Evolutionary conservation across 2,797 vertebrate genomes (phyloP).

Genomic region (Phataginus tricuspis): DNA sequence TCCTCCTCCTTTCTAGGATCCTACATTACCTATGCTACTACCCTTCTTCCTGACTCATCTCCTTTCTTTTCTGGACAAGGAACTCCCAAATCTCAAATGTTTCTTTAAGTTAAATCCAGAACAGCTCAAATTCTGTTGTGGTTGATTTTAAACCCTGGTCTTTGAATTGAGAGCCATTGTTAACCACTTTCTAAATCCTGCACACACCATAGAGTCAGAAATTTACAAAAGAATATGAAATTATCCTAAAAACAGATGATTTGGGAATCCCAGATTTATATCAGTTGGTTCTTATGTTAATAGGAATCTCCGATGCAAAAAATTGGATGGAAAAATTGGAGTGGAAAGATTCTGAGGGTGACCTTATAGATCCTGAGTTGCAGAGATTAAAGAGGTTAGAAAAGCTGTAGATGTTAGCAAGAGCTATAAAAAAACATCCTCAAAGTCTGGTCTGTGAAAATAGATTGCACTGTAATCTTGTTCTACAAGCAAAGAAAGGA

Average conservation of each 20-base stretch:
- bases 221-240: constrained; percentile 5
- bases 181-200: background rate
- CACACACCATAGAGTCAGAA: background rate
- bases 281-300: background rate
- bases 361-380: background rate
- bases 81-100: background rate
- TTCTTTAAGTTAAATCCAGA: constrained; percentile 17
- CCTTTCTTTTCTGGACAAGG: background rate
- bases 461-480: constrained; percentile 38
- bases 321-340: background rate
- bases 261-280: background rate
- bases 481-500: constrained; percentile 44
- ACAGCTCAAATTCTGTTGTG: background rate
- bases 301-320: constrained; percentile 5
- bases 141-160: background rate
- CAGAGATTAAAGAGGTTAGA: background rate
- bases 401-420: background rate
- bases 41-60: background rate
- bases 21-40: background rate
- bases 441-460: constrained; percentile 39
- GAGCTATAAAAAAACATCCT: background rate
- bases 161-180: background rate
- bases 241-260: background rate
- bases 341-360: background rate
- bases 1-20: background rate